phyloP scores from a whole-genome alignment of 2,888 invertebrate genomes.

The Trypoxylon attenuatum region DNA sequence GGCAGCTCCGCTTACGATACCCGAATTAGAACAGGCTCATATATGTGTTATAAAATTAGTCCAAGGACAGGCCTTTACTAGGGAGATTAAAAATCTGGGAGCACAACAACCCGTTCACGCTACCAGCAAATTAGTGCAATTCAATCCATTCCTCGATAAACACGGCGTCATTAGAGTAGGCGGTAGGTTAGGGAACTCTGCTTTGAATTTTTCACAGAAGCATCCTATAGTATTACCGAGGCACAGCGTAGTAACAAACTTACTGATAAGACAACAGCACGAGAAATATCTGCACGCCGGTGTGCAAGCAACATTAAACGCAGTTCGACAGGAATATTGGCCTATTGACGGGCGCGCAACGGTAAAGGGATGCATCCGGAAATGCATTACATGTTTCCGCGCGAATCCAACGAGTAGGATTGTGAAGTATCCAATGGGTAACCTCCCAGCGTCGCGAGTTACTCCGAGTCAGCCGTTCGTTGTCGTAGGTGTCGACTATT shows the following conservation, averaged over 20 bases:
- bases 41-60: neutral
- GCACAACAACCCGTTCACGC: neutral
- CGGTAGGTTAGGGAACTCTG: conserved; percentile 29
- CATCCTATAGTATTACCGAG: conserved; percentile 33
- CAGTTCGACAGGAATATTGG: conserved; percentile 33
- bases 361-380: conserved; percentile 18
- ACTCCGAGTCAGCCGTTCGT: neutral
- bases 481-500: neutral
- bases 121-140: neutral
- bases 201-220: conserved; percentile 15
- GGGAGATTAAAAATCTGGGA: neutral
- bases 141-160: conserved; percentile 7
- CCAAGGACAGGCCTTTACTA: neutral
- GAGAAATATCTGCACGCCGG: conserved; percentile 20
- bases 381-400: conserved; percentile 23
- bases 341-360: conserved; percentile 25
- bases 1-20: neutral
- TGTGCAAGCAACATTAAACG: conserved; percentile 28
- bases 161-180: conserved; percentile 34
- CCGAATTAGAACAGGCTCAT: neutral
- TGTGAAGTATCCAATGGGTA: neutral
- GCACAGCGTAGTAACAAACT: conserved; percentile 17
- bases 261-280: conserved; percentile 29
- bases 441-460: neutral
- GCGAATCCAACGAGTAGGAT: neutral